Base-by-base conservation (phyloP, 2,888 invertebrate species). In the Drosophila parthenogenetica region DNA sequence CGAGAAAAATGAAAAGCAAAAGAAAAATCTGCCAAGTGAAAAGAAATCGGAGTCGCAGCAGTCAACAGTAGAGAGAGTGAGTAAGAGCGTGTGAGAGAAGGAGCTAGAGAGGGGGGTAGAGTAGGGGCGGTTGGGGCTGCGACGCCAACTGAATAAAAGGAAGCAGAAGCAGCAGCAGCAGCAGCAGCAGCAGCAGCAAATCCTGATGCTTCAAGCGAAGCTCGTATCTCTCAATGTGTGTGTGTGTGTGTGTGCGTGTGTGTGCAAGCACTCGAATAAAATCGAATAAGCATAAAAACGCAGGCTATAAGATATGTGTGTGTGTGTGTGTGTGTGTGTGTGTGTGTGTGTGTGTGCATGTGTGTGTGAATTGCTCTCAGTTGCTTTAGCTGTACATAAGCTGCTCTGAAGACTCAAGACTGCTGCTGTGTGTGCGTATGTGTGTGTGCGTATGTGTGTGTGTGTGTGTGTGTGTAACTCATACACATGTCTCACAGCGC, bases 1-100 rank as follows among this genome's bases (percentile, higher is more conserved):
- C 74, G 78, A 84, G 79, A 75, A 85, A 78, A 85, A 78, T 79
- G 80, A 79, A 73, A 73, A 73, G 83, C 71, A 68, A 85, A 84
- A 87, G 88, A 89, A 84, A 84, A 84, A 89, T 82, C 88, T 89
- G 73, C 83, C 89, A 84, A 84, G 89, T 84, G 83, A 87, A 83
- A 83, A 83, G 83, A 83, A 84, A 84, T 84, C 86, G 89, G 89
- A 87, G 88, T 85, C 88, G 74, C 74, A 78, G 74, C 74, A 78
- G 77, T 67, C 60, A 67, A 54, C 45, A 50, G 58, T 16, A 43
- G 42, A 58, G 46, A 39, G 37, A 40, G 64, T 53, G 25, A 42
- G 67, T 50, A 35, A 37, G 50, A 29, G n/a, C 39, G 53, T 11
- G 19, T 43, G 17, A 42, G 46, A 51, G 25, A 32, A 39, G 37